Evolutionary conservation across 2,113 vertebrate species (phyloP).

Genomic region (Suricata suricatta): DNA sequence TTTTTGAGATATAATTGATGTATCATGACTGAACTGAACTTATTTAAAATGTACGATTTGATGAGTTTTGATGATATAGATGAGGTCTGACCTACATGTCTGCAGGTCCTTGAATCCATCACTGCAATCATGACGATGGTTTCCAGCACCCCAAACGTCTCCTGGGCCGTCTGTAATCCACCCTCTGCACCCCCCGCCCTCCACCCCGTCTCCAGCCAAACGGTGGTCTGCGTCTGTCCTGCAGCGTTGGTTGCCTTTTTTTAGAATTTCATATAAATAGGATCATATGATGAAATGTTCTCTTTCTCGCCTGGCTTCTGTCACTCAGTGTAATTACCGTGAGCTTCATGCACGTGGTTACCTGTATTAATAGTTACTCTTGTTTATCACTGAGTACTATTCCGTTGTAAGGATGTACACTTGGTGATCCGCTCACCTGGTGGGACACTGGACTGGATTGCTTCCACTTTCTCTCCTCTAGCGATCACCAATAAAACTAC

Average conservation of each 20-base stretch:
- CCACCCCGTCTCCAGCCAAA: neutral
- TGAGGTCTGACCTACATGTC: neutral
- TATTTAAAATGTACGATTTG: neutral
- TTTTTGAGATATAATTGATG: neutral
- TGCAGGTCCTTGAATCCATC: neutral
- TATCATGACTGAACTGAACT: neutral
- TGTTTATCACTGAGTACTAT: no score
- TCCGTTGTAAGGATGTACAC: neutral
- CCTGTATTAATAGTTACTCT: neutral
- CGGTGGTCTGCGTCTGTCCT: neutral
- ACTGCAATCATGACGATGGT: neutral
- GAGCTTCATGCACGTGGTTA: neutral
- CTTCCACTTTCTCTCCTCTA: neutral
- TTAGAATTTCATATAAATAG: neutral
- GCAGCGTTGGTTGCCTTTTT: neutral
- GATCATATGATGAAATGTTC: neutral
- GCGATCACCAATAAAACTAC: neutral
- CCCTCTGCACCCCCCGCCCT: neutral
- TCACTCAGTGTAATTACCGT: neutral
- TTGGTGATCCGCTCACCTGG: fast-evolving
- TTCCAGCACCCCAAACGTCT: no score
- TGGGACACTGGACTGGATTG: neutral
- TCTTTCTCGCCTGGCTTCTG: neutral
- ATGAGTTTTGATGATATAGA: neutral
- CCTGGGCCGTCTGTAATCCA: no score